Base-by-base conservation (phyloP, 2,888 invertebrate species). In the Calliphora vomitoria region DNA sequence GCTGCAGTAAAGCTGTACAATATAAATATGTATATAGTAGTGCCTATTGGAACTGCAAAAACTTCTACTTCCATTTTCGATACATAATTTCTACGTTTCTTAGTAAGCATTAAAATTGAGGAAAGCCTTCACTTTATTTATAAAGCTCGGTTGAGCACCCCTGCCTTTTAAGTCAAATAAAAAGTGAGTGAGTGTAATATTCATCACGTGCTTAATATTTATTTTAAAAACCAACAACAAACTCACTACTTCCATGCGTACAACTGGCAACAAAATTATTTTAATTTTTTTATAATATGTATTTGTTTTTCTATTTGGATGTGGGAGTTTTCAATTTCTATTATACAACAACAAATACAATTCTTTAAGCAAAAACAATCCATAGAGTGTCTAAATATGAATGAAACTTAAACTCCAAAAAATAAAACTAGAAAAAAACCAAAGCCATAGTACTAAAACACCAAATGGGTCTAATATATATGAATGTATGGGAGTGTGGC, bases 151-250 rank as follows among this genome's bases (percentile, higher is more conserved):
- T 78, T 83, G 53, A 2, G 20, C 83, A n/a, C 3, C 53, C 15
- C 44, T 50, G 78, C 6, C 3, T 38, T 55, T 82, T 44, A 74
- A 47, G 25, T 18, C 38, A n/a, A 60, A 25, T 71, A 50, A 53
- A 83, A 79, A 75, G n/a, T 82, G 60, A 83, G 69, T 71, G 38
- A 80, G 35, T 81, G 75, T 76, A 62, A 69, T 83, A 71, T 31
- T 80, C 64, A 83, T 83, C 86, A 87, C 86, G 86, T 87, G 86
- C 83, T 83, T 83, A 75, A 83, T 58, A 18, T 80, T 75, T 80
- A 55, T 55, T 72, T 1, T 1, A 53, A 55, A 53, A 72, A 3
- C 38, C 18, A 6, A 71, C 38, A 53, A 31, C 18, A 64, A 41
- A 53, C 35, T 58, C 62, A 69, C 69, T 69, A 76, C 55, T 69